Base-by-base conservation (phyloP, 2,113 vertebrate species). In the Notothenia rossii region DNA sequence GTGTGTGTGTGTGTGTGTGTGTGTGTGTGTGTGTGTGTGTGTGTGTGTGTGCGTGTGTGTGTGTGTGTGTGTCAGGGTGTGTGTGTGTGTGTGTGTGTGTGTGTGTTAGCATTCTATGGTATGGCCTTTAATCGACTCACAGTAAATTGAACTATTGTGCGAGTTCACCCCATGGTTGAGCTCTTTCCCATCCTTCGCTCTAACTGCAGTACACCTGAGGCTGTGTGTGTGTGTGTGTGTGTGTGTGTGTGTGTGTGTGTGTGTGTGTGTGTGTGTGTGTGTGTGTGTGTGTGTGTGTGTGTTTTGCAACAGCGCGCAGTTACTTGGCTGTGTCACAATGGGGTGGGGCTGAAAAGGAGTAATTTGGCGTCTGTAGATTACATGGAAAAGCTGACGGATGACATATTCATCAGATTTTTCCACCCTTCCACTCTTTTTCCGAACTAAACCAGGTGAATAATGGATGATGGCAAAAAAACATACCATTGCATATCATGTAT, bases 361-460 rank as follows among this genome's bases (percentile, higher is more conserved):
- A 71, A 77, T 91, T 86, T 69, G 64, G 49, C 45, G 25, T 81
- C 68, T 81, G 73, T 33, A 79, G 67, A 73, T 85, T 86, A 60
- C 71, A 72, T 45, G 88, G 89, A 91, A 88, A 92, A 82, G 77
- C 59, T 86, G 83, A 83, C 81, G 78, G 78, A 89, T 82, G 82
- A 84, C 75, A 86, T 73, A 84, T 84, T 82, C 84, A 75, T 88
- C 83, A 82, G 72, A 74, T 86, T 93, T 93, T 90, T 86, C 90
- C 12, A 82, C 63, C 77, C 61, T 76, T 84, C 29, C 58, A 40
- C 49, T 36, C 59, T 53, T 82, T 69, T 48, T 18, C 33, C n/a
- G 53, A 67, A 60, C 29, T 60, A 75, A 76, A 0, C 4, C 36
- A 14, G 20, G 3, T n/a, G 29, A 75, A 74, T 55, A 69, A 65